These are phyloP conservation scores for Varroa destructor DNA, from an alignment of 1,140 invertebrate species.

Conservation along the genomic window DNA sequence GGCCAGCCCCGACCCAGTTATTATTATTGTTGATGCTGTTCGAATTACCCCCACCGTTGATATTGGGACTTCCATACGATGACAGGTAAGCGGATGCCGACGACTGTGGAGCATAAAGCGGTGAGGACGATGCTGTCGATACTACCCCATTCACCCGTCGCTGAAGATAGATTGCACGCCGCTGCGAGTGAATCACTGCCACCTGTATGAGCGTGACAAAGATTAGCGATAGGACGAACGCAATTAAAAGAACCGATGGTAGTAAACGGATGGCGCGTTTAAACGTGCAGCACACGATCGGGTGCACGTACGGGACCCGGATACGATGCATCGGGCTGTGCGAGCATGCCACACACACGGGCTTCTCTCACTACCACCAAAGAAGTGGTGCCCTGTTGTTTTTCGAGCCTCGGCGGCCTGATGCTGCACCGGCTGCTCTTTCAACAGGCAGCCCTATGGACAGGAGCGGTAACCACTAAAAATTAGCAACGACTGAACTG, in stretches of 20 bases:
- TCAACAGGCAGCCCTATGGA: no score
- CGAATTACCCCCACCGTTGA: not conserved
- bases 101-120: constrained; percentile 10
- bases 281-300: constrained; percentile 34
- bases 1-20: not conserved
- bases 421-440: no score
- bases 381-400: no score
- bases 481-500: no score
- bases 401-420: no score
- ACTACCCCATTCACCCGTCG: constrained; percentile 1
- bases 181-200: constrained; percentile 35
- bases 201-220: constrained; percentile 36
- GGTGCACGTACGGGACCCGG: constrained; percentile 34
- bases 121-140: constrained; percentile 17
- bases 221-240: constrained; percentile 35
- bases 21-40: constrained; percentile 9
- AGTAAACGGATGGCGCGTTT: constrained; percentile 34
- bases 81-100: constrained; percentile 17
- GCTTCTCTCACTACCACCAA: no score
- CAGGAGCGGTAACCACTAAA: no score
- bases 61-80: not conserved
- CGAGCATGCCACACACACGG: no score
- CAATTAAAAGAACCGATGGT: constrained; percentile 34
- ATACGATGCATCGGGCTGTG: constrained; percentile 31
- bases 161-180: constrained; percentile 31